Conservation (phyloP, 2,888 invertebrate genomes). For the Apotomis betuletana region DNA sequence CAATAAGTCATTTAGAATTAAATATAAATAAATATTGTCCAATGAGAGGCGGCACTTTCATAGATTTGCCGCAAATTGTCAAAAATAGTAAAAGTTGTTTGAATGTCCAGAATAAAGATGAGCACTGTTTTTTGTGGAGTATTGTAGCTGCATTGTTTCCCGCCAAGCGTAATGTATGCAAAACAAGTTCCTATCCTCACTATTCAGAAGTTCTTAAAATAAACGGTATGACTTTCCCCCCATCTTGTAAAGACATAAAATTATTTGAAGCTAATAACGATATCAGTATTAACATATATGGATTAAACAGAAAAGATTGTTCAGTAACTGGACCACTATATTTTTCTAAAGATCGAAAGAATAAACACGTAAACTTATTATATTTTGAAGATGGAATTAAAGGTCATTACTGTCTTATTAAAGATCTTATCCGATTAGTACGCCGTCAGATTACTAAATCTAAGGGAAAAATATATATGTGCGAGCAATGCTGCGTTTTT, state of each 20-base stretch:
- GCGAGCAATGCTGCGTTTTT: background rate
- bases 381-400: background rate
- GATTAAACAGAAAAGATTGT: background rate
- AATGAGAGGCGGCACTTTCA: too few relatives aligned
- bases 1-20: too few relatives aligned
- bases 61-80: too few relatives aligned
- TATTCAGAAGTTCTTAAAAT: too few relatives aligned
- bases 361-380: background rate
- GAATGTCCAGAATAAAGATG: too few relatives aligned
- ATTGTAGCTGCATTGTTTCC: too few relatives aligned
- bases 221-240: background rate
- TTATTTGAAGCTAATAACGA: slow-evolving; percentile 14
- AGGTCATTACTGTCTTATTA: slow-evolving; percentile 13
- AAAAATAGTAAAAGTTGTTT: too few relatives aligned
- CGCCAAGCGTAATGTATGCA: too few relatives aligned
- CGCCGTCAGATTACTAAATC: slow-evolving; percentile 1
- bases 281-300: slow-evolving; percentile 22
- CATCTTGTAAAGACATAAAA: slow-evolving; percentile 8
- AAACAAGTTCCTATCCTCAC: too few relatives aligned
- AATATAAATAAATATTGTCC: too few relatives aligned
- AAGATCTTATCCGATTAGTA: slow-evolving; percentile 5
- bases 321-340: slow-evolving; percentile 4
- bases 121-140: too few relatives aligned
- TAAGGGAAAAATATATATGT: slow-evolving; percentile 1
- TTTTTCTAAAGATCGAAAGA: background rate